These are phyloP conservation scores for Lissonota sp. DNA, from an alignment of 2,888 invertebrate species.

Conservation along the genomic window DNA sequence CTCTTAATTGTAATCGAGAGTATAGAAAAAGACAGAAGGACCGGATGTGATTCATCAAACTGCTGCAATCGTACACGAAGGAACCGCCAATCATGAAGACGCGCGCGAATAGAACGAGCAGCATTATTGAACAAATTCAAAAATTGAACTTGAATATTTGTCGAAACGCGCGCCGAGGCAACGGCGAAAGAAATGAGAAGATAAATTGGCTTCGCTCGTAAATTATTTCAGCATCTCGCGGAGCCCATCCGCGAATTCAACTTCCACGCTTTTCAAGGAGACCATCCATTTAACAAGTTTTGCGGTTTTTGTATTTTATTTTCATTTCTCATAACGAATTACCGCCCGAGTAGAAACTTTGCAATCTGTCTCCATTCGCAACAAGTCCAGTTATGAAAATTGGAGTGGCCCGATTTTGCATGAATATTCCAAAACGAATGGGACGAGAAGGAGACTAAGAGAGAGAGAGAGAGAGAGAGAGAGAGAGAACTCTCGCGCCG, in stretches of 20 bases:
- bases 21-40: neutral
- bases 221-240: too few species aligned
- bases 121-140: too few species aligned
- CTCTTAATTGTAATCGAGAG: conserved; percentile 58
- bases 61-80: conserved; percentile 17
- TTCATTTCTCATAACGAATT: conserved; percentile 12
- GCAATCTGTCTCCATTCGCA: conserved; percentile 61
- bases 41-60: conserved; percentile 53
- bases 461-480: conserved; percentile 10
- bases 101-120: too few species aligned
- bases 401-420: conserved; percentile 57
- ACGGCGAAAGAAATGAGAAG: too few species aligned
- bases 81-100: neutral
- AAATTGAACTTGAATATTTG: too few species aligned
- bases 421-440: conserved; percentile 58
- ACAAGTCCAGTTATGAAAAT: conserved; percentile 64
- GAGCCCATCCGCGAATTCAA: too few species aligned
- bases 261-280: too few species aligned
- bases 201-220: too few species aligned
- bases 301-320: neutral
- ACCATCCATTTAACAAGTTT: too few species aligned
- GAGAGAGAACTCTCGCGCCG: conserved; percentile 14
- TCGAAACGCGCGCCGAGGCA: too few species aligned
- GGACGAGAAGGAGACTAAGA: conserved; percentile 11
- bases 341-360: conserved; percentile 31